Base-by-base conservation (phyloP, 2,797 vertebrate species). In the Ibycter americanus region DNA sequence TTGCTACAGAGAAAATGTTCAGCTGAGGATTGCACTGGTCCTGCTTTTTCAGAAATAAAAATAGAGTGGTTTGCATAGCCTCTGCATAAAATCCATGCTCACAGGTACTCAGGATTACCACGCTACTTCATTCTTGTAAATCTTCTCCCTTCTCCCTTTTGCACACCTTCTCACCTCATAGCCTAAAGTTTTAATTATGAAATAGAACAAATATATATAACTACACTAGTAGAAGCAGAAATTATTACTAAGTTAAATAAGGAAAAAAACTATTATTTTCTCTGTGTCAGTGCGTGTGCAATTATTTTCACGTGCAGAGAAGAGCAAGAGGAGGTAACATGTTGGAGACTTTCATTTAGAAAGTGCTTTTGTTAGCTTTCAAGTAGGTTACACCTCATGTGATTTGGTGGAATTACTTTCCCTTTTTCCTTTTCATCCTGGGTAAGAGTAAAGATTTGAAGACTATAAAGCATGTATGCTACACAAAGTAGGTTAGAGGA, bases 401-500 rank as follows among this genome's bases (percentile, higher is more conserved):
- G 51, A 85, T 81, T 87, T 91, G 18, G 34, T 72, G 29, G 56
- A 76, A 93, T 80, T 88, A 46, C 32, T 87, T 80, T 91, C 40
- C 6, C 8, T 79, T 90, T 78, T 85, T 59, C 12, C 36, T 80
- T 91, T 95, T 89, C 15, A 47, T 59, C 70, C 52, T 58, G 40
- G 38, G 14, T 67, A 47, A 42, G 27, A 21, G 20, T 52, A 44
- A 72, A 77, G 20, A 34, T 74, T 84, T 83, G 49, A 94, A 52
- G 7, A 11, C 34, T 90, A 8, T 38, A 54, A 80, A 62, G 77
- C 2, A 1, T 13, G 65, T 78, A 54, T 46, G 67, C 59, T 83
- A 83, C 34, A 77, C 95, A 83, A 97, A 97, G 63, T 89, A 92
- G 90, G 66, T 96, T 97, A 93, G 77, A 96, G 52, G 19, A 96